Evolutionary conservation across 2,113 vertebrate genomes (phyloP), one percentile per base, ranked within the genome.

Genomic region (Pedionomus torquatus): DNA sequence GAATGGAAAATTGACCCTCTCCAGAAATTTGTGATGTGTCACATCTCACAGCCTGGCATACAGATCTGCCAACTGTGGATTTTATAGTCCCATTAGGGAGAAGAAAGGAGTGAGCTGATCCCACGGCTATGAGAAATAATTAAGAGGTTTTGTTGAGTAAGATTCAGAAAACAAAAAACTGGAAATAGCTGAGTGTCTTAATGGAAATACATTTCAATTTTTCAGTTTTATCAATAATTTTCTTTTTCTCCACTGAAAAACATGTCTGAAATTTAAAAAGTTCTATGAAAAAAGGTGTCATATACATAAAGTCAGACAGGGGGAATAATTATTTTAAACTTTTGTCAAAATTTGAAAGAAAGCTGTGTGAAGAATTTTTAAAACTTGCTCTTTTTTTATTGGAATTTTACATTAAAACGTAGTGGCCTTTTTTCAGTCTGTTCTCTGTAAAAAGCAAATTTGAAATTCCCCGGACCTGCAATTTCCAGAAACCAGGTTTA

Each of bases 131-230:
- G 20, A 88, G 77, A 87, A 95, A 89, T 90, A 77, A 88, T 64
- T 33, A 77, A 46, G 58, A 70, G 55, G n/a, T 64, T 95, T 90
- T 93, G 68, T 78, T 93, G 75, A 70, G 75, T 83, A 90, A 90
- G 76, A 84, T 37, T 65, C 31, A 61, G 64, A 61, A 83, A 94
- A 74, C 13, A 85, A 68, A 79, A 85, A 77, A 19, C 5, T 46
- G 30, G 65, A 87, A 78, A 68, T 72, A 11, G n/a, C 28, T 39
- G 26, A 70, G 26, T 18, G 21, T 43, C 87, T 76, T 39, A 49
- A 78, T 31, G 52, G 57, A 78, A 87, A 87, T n/a, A 10, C 46
- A 92, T 80, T 86, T 90, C 33, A 90, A 12, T 61, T 83, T 83
- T 92, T 84, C 44, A 35, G 31, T 82, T 87, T 87, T 52, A 81